Evolutionary conservation across 2,888 invertebrate genomes (phyloP), one percentile per base, ranked within the genome.

Genomic region (Dryomyza anilis): DNA sequence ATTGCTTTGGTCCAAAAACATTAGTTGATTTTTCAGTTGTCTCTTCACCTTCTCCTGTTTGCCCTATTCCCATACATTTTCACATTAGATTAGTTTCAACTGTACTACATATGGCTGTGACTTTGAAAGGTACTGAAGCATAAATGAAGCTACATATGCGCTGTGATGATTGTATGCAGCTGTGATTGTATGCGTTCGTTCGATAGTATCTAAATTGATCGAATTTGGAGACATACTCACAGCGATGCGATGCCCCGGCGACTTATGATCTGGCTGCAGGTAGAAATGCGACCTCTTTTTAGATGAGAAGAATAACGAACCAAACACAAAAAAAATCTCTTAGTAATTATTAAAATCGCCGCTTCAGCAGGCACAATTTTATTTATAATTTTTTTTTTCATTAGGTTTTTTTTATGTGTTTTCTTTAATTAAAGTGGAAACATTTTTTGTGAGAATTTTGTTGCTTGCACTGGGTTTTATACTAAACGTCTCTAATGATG

Each of bases 41-140:
- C 27, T 55, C 33, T 30, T 19, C 6, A 23, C 16, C 16, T n/a
- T 21, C 10, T n/a, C n/a, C n/a, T n/a, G n/a, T n/a, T n/a, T n/a
- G n/a, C n/a, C n/a, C n/a, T n/a, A n/a, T n/a, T n/a, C n/a, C n/a
- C n/a, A n/a, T n/a, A n/a, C n/a, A n/a, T n/a, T n/a, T n/a, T n/a
- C n/a, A 36, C 19, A 36, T 55, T 19, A 36, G 23, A 36, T 36
- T 43, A 21, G 5, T n/a, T 23, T 25, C 56, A 56, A 39, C 4
- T 2, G 16, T 14, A 55, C 25, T 39, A 33, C 2, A 33, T 19
- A 30, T 33, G 33, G 2, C 12, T 45, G 21, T 4, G 12, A 19
- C 12, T 50, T 8, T 25, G 74, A 75, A 76, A 76, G 75, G 75
- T 76, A 76, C 76, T 75, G 76, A 74, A 74, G 76, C 76, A 74